Conservation (phyloP, 1,140 invertebrate species). For the Sycophaga agraensis region DNA sequence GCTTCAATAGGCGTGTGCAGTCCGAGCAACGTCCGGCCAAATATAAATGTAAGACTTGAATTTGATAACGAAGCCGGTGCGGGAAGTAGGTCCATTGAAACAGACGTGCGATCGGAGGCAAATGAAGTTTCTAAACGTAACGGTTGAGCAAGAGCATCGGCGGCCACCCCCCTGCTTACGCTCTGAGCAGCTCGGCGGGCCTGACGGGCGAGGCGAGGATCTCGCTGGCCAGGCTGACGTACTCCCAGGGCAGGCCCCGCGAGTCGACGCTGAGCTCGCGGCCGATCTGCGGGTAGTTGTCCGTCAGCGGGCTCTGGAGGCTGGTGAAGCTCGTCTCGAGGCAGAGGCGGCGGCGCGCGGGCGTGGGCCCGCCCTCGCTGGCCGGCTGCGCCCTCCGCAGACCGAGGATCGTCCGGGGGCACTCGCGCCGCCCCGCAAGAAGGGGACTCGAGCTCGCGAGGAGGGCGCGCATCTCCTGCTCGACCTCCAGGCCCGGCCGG, state of each 20-base stretch:
- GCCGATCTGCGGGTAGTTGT: constrained; percentile 46
- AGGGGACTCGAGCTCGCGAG: constrained; percentile 47
- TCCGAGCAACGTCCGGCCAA: too few relatives aligned
- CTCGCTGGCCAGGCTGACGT: constrained; percentile 52
- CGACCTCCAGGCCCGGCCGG: constrained; percentile 42
- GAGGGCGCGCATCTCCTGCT: constrained; percentile 52
- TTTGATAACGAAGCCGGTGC: too few relatives aligned
- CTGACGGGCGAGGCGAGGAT: constrained; percentile 44
- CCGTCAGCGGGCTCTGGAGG: constrained; percentile 58
- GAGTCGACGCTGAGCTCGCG: constrained; percentile 53
- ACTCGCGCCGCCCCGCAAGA: neutral
- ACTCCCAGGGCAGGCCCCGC: constrained; percentile 52
- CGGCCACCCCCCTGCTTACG: constrained; percentile 18
- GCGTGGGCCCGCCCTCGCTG: constrained; percentile 51
- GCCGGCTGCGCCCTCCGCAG: constrained; percentile 7
- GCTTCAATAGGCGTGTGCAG: too few relatives aligned
- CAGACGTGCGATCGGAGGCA: too few relatives aligned
- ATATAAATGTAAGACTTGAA: too few relatives aligned
- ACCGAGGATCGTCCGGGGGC: too few relatives aligned
- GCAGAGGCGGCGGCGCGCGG: constrained; percentile 63
- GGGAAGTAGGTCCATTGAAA: too few relatives aligned
- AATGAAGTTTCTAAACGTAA: too few relatives aligned
- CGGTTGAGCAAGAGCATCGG: too few relatives aligned
- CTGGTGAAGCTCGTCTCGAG: constrained; percentile 78
- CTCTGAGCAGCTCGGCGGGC: constrained; percentile 26